Evolutionary conservation across 2,888 invertebrate species (phyloP).

Genomic region (Agapostemon virescens): DNA sequence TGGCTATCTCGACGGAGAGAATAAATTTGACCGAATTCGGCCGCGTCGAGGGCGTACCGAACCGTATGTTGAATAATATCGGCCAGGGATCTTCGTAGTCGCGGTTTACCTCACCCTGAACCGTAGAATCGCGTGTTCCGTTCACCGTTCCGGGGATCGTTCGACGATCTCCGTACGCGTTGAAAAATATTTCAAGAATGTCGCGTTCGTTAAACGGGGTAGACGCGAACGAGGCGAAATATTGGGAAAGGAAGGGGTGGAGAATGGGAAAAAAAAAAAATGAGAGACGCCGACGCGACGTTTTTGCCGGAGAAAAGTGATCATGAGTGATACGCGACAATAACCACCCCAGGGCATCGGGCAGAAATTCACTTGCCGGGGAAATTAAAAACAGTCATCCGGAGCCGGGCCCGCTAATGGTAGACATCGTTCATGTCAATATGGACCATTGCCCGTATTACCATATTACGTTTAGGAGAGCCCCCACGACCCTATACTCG

Average conservation of each 20-base stretch:
- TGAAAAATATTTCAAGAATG: constrained; percentile 13
- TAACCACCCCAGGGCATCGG: constrained; percentile 76
- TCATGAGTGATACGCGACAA: constrained; percentile 80
- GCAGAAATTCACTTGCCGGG: constrained; percentile 79
- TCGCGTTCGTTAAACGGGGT: constrained; percentile 12
- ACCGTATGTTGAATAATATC: constrained; percentile 49
- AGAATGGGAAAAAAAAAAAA: constrained; percentile 34
- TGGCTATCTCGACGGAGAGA: constrained; percentile 48
- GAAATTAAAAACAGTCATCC: constrained; percentile 80
- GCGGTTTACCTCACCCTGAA: constrained; percentile 17
- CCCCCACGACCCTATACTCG: constrained; percentile 62
- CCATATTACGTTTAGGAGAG: constrained; percentile 78
- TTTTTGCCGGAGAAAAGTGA: constrained; percentile 72
- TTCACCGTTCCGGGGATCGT: background rate
- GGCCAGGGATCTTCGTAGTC: constrained; percentile 31
- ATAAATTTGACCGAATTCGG: constrained; percentile 55
- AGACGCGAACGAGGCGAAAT: constrained; percentile 11
- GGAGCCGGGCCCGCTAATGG: constrained; percentile 77
- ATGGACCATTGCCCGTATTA: constrained; percentile 80
- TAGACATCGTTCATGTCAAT: constrained; percentile 80
- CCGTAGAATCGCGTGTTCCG: background rate
- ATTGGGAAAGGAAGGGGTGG: constrained; percentile 26
- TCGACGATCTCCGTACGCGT: background rate
- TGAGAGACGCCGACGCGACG: constrained; percentile 47
- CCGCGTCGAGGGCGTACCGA: constrained; percentile 34